Evolutionary conservation across 2,888 invertebrate genomes (phyloP), one percentile per base, ranked within the genome.

Genomic region (Lepidochrysops patricia): DNA sequence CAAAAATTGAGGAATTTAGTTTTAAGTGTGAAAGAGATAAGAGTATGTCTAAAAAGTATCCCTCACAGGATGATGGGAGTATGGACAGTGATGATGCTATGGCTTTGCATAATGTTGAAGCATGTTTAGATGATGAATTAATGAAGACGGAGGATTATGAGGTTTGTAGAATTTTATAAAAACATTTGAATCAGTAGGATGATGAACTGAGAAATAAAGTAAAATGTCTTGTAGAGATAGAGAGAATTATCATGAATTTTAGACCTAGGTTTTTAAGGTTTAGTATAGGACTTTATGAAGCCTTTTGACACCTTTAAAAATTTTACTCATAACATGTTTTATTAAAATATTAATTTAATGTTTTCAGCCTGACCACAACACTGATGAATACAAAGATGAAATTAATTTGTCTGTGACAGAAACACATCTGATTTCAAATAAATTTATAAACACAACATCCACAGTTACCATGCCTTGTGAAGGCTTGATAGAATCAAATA

Each of bases 381-480:
- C 72, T 1, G 68, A 69, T 19, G 66, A 67, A 7, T 74, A 86
- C 15, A 85, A 85, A 69, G 72, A 79, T 60, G 87, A 87, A 68
- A 60, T 72, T 0, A 82, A 80, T 37, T 54, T 80, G 2, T 74
- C 75, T 4, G 79, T 84, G 0, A 82, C 85, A 0, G 86, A 87
- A 69, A 84, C 85, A 4, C 80, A 84, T 62, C 66, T 86, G n/a
- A 87, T 85, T 60, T 80, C 84, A 43, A 86, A 84, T 62, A 84
- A 84, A 68, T 63, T 84, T 0, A 80, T 82, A 19, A 82, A 83
- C 64, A 82, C 84, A 0, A 82, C 81, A 0, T 84, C 85, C 0
- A 82, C 82, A 0, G 70, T 81, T 12, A 83, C 84, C 0, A 79
- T 75, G 62, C 75, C 78, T 0, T 72, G 74, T 23, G 79, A 81